Evolutionary conservation across 2,797 vertebrate genomes (phyloP).

Genomic region (Hoplostethus mediterraneus): DNA sequence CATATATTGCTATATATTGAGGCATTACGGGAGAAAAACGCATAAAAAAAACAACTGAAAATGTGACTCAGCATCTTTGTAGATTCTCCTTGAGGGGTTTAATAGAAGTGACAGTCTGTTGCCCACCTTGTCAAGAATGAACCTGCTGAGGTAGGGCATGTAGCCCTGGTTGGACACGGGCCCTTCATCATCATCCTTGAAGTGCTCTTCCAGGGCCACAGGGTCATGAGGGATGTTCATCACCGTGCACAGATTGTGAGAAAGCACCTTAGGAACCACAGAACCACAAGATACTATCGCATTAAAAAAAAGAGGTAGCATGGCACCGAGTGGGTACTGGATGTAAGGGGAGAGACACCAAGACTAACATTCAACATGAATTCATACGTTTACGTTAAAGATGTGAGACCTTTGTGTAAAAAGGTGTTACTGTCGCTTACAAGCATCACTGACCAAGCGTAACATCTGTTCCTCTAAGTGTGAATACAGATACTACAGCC

Average conservation of each 20-base stretch:
- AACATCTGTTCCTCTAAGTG: not conserved
- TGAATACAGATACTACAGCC: too few species aligned
- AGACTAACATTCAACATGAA: too few species aligned
- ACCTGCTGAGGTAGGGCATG: slow-evolving; percentile 98
- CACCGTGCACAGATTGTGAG: slow-evolving; percentile 94
- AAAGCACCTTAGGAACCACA: slow-evolving; percentile 89
- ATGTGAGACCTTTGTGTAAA: not conserved
- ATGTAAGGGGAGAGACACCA: too few species aligned
- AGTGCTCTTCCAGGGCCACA: slow-evolving; percentile 94
- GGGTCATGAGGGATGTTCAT: slow-evolving; percentile 95
- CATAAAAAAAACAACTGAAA: too few species aligned
- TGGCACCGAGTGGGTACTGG: too few species aligned
- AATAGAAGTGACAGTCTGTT: not conserved
- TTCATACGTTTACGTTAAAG: not conserved
- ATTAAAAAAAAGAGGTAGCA: too few species aligned
- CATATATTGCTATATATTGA: too few species aligned
- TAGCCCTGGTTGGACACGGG: slow-evolving; percentile 97
- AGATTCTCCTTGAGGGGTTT: too few species aligned
- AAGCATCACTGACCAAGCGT: slow-evolving; percentile 48
- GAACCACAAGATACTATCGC: not conserved
- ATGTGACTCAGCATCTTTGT: too few species aligned
- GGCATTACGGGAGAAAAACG: too few species aligned
- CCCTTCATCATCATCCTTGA: slow-evolving; percentile 92
- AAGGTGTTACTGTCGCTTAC: not conserved
- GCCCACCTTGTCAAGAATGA: slow-evolving; percentile 95